Base-by-base conservation (phyloP, 2,797 vertebrate species). In the Molossus molossus region DNA sequence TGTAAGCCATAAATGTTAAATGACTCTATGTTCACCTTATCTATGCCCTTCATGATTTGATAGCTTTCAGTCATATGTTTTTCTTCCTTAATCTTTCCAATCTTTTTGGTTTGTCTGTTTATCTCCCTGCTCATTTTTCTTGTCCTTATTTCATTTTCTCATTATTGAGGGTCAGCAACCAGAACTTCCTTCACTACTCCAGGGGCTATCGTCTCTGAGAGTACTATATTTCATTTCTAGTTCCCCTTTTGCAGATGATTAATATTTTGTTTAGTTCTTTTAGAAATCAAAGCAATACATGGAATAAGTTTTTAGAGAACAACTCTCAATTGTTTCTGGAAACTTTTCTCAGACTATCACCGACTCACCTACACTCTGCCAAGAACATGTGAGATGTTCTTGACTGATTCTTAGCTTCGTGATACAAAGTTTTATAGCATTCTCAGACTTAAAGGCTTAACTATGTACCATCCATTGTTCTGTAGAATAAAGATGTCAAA, bases 401-500 rank as follows among this genome's bases (percentile, higher is more conserved):
- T 84, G 12, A 72, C 58, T 75, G 69, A 62, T 27, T 87, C 55
- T 90, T 90, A 18, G 57, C 11, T 58, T 75, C 53, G 48, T 23
- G 37, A 33, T 85, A 33, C 33, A 70, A 25, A 55, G 25, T 65
- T 50, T 69, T 33, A 48, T 12, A 25, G 25, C 33, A 57, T 65
- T 72, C 21, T 73, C 72, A 73, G 40, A 17, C 18, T 88, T 72
- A 57, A 40, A 86, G 14, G 27, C 27, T 48, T 86, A 75, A 73
- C 23, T 81, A 20, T 75, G 72, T 27, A 58, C 17, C 62, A 67
- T 33, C 80, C 33, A 17, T n/a, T 80, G 55, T 37, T 29, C 37
- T 82, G 18, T 33, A 69, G 57, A 80, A 48, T 72, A 92, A 87
- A 92, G n/a, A 65, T 64, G 21, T 69, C 80, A 73, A 94, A 45